phyloP scores from a whole-genome alignment of 2,113 vertebrate species.

The Dipodomys ordii region DNA sequence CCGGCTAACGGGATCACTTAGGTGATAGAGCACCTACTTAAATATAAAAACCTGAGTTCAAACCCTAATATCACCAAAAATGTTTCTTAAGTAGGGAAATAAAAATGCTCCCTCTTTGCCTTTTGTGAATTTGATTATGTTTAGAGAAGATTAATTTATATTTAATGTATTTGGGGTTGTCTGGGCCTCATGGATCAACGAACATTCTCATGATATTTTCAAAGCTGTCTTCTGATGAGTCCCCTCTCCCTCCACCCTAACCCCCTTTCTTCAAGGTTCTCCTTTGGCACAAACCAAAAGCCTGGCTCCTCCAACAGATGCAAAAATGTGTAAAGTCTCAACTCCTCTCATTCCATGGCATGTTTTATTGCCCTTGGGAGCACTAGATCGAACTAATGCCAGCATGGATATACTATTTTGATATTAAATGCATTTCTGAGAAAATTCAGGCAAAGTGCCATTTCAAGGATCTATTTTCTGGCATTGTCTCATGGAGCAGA shows the following conservation, averaged over 20 bases:
- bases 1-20: no score
- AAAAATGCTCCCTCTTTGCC: neutral
- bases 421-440: constrained; percentile 75
- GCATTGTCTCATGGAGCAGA: neutral
- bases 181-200: neutral
- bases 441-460: constrained; percentile 71
- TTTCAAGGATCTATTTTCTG: constrained; percentile 40
- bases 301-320: neutral
- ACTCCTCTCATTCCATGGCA: constrained; percentile 54
- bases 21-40: no score
- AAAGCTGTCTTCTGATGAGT: neutral
- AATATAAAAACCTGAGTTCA: no score
- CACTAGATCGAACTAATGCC: constrained; percentile 56
- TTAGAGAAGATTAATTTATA: constrained; percentile 1
- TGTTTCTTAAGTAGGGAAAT: no score
- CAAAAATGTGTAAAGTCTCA: constrained; percentile 37
- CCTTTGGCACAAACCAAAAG: constrained; percentile 41
- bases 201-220: constrained; percentile 40
- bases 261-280: constrained; percentile 14
- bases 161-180: neutral
- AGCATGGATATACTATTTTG: constrained; percentile 75
- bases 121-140: neutral
- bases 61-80: no score
- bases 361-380: constrained; percentile 67
- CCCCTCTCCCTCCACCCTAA: neutral